Conservation (phyloP, 2,797 vertebrate species). For the Intellagama lesueurii region DNA sequence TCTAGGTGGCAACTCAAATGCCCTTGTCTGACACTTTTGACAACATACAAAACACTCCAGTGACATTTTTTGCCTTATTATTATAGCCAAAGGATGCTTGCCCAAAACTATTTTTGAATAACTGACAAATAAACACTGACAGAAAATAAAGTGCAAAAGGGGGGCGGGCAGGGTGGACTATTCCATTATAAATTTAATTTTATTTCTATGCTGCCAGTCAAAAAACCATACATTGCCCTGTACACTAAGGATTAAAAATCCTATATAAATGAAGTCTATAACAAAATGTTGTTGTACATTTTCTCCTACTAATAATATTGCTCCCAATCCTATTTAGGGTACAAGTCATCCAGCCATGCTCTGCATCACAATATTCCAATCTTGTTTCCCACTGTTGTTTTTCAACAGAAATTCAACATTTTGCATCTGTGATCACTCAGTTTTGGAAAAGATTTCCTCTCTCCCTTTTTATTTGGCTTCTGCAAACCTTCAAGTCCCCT, state of each 20-base stretch:
- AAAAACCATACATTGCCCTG: neutral
- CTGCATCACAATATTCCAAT: neutral
- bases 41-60: conserved; percentile 36
- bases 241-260: neutral
- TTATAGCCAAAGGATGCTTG: conserved; percentile 2
- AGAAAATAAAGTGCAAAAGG: neutral
- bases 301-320: neutral
- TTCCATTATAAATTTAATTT: conserved; percentile 7
- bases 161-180: no score
- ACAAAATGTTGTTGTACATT: neutral
- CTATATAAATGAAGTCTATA: neutral
- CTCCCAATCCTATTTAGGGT: neutral
- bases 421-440: neutral
- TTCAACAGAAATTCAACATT: neutral
- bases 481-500: neutral
- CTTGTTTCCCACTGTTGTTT: no score
- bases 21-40: conserved; percentile 36
- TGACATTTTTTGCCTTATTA: conserved; percentile 47
- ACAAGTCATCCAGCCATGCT: neutral
- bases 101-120: conserved; percentile 1
- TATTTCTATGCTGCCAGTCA: conserved; percentile 19
- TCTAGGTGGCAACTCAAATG: conserved; percentile 29
- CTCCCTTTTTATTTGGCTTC: neutral
- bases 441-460: neutral
- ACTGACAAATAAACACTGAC: conserved; percentile 21